Base-by-base conservation (phyloP, 2,888 invertebrate genomes). In the Papilio protenor region DNA sequence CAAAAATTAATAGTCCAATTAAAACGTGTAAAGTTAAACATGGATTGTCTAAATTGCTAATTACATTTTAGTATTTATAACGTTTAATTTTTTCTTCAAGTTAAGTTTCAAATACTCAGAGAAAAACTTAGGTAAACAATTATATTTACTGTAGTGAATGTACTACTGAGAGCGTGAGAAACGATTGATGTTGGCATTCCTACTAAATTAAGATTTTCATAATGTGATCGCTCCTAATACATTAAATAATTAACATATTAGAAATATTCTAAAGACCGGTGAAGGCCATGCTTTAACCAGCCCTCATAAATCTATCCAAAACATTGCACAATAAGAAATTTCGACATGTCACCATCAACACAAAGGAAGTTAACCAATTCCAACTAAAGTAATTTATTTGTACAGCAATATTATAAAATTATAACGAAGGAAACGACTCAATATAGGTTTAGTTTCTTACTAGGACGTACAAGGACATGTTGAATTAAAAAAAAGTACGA, bases 191-290 rank as follows among this genome's bases (percentile, higher is more conserved):
- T 61, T 33, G 16, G 40, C n/a, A 64, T 33, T 64, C 61, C n/a
- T 40, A 40, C 11, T 40, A n/a, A 66, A 66, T 66, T 66, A n/a
- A 66, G 61, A n/a, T 66, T 66, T 33, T 40, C 6, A 66, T 33
- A 14, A 33, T 33, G 40, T 33, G 33, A 33, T 66, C 16, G 61
- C 4, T 33, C 14, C 12, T 61, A 61, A 8, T 61, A 16, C 6
- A 18, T 27, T 61, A 27, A 61, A 27, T 66, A 66, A 66, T 66
- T 66, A 66, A 40, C 40, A 66, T 66, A 40, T 8, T 64, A 18
- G 33, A 64, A 3, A 33, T 64, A 64, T 33, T 33, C 64, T 5
- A 64, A 18, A 5, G 64, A 12, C 33, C 33, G 8, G 8, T 33
- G 33, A 64, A 64, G 64, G 64, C 64, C 64, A 33, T 33, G 27